phyloP scores from a whole-genome alignment of 2,797 vertebrate genomes.

The Pelochelys cantorii region DNA sequence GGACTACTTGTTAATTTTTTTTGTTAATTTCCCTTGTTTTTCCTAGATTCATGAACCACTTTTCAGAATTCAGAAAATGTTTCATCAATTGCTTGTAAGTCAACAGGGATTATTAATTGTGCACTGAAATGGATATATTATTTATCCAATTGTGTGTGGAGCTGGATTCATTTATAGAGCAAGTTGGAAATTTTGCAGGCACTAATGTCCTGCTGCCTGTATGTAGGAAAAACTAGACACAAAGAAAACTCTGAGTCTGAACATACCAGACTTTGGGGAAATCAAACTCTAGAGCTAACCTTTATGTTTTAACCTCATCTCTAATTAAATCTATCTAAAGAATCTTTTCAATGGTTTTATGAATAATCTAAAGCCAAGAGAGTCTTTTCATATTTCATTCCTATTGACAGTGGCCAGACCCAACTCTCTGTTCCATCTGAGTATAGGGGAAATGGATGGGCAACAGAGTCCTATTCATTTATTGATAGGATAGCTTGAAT shows the following conservation, averaged over 20 bases:
- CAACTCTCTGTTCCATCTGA: slow-evolving; percentile 39
- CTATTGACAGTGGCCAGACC: slow-evolving; percentile 47
- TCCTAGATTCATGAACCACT: not conserved
- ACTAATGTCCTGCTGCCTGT: not conserved
- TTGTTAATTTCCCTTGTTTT: not conserved
- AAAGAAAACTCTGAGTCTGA: not conserved
- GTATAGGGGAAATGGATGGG: not conserved
- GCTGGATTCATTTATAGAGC: not conserved
- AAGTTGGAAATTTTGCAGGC: not conserved
- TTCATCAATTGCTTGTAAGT: not conserved
- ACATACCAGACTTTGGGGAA: not conserved
- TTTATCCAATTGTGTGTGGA: not conserved
- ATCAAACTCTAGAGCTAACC: slow-evolving; percentile 9
- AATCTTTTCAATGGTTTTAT: slow-evolving; percentile 53
- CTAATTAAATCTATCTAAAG: not conserved
- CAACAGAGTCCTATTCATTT: not conserved
- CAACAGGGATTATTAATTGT: not conserved
- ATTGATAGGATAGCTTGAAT: not conserved
- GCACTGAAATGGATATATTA: not conserved
- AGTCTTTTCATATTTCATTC: not conserved
- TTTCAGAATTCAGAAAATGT: not conserved
- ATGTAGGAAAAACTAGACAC: not conserved
- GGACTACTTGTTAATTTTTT: too few relatives aligned
- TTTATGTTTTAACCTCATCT: not conserved
- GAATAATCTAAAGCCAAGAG: not conserved